Percentiles rank a stretch among this genome's conserved stretches.
Conservation (phyloP, 2,888 invertebrate genomes). For the Muscina levida region DNA sequence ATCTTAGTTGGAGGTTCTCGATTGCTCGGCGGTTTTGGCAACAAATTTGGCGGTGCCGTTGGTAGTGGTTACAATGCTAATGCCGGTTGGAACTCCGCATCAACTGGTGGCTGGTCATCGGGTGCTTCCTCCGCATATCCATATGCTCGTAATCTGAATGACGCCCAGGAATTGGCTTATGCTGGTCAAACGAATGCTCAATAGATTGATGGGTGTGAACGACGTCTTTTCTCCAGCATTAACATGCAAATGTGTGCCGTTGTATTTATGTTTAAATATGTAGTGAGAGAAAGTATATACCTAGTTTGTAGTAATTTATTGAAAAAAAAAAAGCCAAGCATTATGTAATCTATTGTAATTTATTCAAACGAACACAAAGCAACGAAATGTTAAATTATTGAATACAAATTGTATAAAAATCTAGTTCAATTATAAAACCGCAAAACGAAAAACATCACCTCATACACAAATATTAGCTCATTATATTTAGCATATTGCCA, state of each 20-base stretch:
- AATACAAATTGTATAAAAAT: slow-evolving; percentile 52
- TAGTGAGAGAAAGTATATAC: slow-evolving; percentile 33
- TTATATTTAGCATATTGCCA: no score
- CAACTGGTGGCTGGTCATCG: slow-evolving; percentile 69
- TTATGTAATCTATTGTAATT: slow-evolving; percentile 54
- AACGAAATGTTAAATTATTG: slow-evolving; percentile 35
- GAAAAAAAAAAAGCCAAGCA: slow-evolving; percentile 39
- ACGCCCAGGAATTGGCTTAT: slow-evolving; percentile 86
- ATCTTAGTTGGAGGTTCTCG: slow-evolving; percentile 86
- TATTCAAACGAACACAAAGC: slow-evolving; percentile 48
- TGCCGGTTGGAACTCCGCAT: slow-evolving; percentile 70
- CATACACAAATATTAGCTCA: slow-evolving; percentile 4
- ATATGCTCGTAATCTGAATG: slow-evolving; percentile 82
- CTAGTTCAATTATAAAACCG: slow-evolving; percentile 56
- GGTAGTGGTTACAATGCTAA: slow-evolving; percentile 72
- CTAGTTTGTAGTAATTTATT: slow-evolving; percentile 77
- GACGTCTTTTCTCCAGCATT: slow-evolving; percentile 58
- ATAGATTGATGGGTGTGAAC: slow-evolving; percentile 49
- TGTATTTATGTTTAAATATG: slow-evolving; percentile 59
- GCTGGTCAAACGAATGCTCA: slow-evolving; percentile 82
- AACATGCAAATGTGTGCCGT: slow-evolving; percentile 73
- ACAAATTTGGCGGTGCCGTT: slow-evolving; percentile 75
- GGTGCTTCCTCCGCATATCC: slow-evolving; percentile 79
- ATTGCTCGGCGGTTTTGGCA: slow-evolving; percentile 82
- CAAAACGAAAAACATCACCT: slow-evolving; percentile 52